Percentiles rank a stretch among this genome's conserved stretches.
Conservation (phyloP, 2,888 invertebrate species). For the Ormyrus labotus region DNA sequence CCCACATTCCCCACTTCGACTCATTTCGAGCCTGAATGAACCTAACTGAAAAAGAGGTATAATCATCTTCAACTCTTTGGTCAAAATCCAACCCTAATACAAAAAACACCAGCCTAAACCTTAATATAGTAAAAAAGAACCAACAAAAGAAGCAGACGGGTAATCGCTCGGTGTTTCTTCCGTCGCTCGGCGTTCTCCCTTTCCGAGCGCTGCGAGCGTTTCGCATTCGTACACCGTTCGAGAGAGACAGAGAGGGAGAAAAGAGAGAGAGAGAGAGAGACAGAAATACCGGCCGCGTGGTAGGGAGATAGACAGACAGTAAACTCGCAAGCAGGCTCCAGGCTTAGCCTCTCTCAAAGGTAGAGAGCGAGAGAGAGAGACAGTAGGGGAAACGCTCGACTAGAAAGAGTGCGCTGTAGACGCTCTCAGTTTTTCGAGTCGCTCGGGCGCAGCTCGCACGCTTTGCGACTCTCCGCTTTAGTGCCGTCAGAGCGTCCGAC, state of each 20-base stretch:
- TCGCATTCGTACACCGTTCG: too few species aligned
- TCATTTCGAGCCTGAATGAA: too few species aligned
- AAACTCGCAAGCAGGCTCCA: too few species aligned
- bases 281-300: not conserved
- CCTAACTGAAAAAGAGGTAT: too few species aligned
- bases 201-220: slow-evolving; percentile 23
- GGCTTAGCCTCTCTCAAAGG: not conserved
- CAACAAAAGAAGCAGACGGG: too few species aligned
- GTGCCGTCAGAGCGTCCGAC: too few species aligned
- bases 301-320: not conserved
- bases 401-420: not conserved
- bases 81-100: too few species aligned
- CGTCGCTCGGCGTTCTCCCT: slow-evolving; percentile 18
- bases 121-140: too few species aligned
- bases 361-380: not conserved
- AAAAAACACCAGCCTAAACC: too few species aligned
- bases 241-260: not conserved
- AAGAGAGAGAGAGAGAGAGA: not conserved
- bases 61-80: too few species aligned
- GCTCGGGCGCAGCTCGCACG: slow-evolving; percentile 7
- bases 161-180: not conserved
- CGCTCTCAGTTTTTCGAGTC: slow-evolving; percentile 28
- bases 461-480: not conserved
- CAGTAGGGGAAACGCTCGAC: not conserved
- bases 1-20: too few species aligned